These are phyloP conservation scores for Ispidina lecontei DNA, from an alignment of 2,797 vertebrate species.

Conservation along the genomic window DNA sequence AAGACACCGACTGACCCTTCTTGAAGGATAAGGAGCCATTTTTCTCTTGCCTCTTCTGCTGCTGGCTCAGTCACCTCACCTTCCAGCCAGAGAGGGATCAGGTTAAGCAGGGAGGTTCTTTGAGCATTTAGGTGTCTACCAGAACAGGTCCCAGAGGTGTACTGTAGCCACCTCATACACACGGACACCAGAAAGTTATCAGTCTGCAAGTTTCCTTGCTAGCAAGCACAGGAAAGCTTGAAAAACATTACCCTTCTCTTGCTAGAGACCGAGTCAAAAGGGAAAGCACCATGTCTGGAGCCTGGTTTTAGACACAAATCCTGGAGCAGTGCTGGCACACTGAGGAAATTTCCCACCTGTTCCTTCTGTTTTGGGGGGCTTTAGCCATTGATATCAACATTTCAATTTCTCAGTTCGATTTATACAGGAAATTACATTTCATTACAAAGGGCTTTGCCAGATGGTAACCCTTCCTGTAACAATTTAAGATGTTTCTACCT, in stretches of 20 bases:
- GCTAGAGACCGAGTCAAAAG: background rate
- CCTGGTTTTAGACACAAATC: background rate
- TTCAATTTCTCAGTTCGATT: background rate
- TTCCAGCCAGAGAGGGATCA: background rate
- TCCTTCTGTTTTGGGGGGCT: background rate
- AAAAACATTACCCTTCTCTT: background rate
- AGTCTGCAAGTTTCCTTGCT: background rate
- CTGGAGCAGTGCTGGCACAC: background rate
- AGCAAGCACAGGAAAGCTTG: background rate
- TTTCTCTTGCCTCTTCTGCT: background rate
- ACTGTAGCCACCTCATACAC: background rate
- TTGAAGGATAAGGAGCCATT: background rate
- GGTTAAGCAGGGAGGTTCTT: background rate
- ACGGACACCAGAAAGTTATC: background rate
- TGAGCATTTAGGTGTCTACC: background rate
- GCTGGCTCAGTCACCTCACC: background rate
- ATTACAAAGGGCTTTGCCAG: background rate
- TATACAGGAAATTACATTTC: background rate
- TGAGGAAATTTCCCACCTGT: background rate
- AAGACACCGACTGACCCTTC: background rate
- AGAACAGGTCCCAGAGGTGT: background rate
- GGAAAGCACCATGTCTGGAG: background rate
- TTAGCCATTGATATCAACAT: background rate
- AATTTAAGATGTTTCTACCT: background rate
- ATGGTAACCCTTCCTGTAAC: background rate